Evolutionary conservation across 2,888 invertebrate genomes (phyloP), one percentile per base, ranked within the genome.

Genomic region (Elegia similella): DNA sequence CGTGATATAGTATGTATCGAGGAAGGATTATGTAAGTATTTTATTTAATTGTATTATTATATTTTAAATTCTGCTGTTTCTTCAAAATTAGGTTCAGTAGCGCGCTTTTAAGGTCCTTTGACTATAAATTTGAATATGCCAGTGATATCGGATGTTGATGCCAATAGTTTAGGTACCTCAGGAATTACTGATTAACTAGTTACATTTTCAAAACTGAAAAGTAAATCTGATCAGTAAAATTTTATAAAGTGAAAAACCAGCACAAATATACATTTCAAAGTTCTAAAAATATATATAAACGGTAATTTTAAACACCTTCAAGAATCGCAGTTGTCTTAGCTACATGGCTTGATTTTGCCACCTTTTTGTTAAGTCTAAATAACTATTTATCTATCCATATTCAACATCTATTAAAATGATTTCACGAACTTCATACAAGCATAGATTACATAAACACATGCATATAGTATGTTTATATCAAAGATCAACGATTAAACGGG

Each of bases 341-440:
- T 48, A 15, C 32, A 32, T 50, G 7, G 10, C 16, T 50, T 12
- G 10, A 32, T 6, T 34, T 32, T 17, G 17, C 16, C 16, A 17
- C 50, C 34, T 3, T 44, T 57, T 56, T 61, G 62, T 63, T 42
- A 52, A 58, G 44, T 59, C 50, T 60, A 62, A 59, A 69, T 64
- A 69, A 57, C 65, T 58, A 66, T 68, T 67, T 66, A 71, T 71
- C 70, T 79, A 78, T 75, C 73, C 67, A 75, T 78, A 73, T 70
- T 76, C 78, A 78, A 82, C 76, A 70, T 76, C 74, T 80, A 80
- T 68, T 78, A 76, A 79, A 75, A 66, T 73, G 69, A 68, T 66
- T 72, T 68, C 68, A 68, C 61, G 65, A 72, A 71, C 66, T 62
- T 67, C 64, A 64, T 71, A 72, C 67, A 76, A 79, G 82, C 71